phyloP scores from a whole-genome alignment of 2,888 invertebrate genomes.

The Choreutis nemorana region DNA sequence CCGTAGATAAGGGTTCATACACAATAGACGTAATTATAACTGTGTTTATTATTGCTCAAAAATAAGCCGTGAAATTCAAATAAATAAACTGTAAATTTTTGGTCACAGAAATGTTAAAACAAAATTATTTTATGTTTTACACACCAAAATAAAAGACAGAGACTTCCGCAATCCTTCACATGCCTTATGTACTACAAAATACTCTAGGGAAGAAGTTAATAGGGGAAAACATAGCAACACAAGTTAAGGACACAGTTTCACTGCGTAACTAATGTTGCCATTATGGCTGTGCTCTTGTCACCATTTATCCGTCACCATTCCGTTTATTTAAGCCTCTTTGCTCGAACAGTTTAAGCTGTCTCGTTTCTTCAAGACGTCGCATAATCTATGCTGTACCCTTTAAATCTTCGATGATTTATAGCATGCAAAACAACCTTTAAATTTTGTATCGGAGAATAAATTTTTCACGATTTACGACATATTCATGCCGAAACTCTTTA shows the following conservation, averaged over 20 bases:
- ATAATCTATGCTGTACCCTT: slow-evolving; percentile 16
- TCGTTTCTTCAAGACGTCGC: slow-evolving; percentile 19
- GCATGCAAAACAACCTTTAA: not conserved
- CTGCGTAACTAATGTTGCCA: slow-evolving; percentile 8
- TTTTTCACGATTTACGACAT: not conserved
- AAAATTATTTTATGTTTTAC: too few species aligned
- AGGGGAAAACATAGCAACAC: too few species aligned
- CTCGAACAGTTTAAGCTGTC: slow-evolving; percentile 12
- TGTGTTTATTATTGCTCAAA: too few species aligned
- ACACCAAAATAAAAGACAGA: too few species aligned
- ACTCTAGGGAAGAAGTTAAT: too few species aligned
- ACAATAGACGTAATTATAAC: too few species aligned
- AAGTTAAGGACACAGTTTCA: slow-evolving; percentile 4
- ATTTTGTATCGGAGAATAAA: not conserved
- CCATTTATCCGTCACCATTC: slow-evolving; percentile 11
- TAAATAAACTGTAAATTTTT: too few species aligned
- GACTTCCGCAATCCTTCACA: too few species aligned
- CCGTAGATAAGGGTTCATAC: slow-evolving; percentile 1
- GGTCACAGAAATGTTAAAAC: too few species aligned
- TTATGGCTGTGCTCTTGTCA: slow-evolving; percentile 10
- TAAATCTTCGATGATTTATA: slow-evolving; percentile 9
- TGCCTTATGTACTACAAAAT: too few species aligned
- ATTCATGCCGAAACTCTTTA: not conserved
- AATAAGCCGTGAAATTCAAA: too few species aligned
- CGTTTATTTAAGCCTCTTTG: slow-evolving; percentile 12